Conservation (phyloP, 2,888 invertebrate genomes). For the Caenorhabditis sp. region DNA sequence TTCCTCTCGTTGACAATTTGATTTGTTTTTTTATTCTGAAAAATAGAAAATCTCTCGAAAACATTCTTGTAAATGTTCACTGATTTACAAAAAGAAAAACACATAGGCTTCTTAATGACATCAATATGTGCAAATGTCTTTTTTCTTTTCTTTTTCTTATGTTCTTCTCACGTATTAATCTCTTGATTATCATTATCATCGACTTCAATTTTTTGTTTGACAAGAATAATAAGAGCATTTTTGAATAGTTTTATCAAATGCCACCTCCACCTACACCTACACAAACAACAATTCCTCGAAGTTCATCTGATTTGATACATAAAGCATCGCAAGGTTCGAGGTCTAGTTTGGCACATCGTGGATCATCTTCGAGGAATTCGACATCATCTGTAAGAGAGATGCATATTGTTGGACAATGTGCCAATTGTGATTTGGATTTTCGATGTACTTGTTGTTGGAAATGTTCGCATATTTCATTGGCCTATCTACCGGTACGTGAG, state of each 20-base stretch:
- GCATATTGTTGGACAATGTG: conserved; percentile 55
- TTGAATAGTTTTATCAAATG: not conserved
- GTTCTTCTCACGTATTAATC: not conserved
- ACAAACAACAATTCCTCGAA: conserved; percentile 30
- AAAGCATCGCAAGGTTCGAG: conserved; percentile 27
- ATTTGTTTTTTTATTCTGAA: too few relatives aligned
- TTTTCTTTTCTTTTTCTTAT: conserved; percentile 3
- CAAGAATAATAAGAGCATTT: too few relatives aligned
- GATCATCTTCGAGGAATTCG: conserved; percentile 34
- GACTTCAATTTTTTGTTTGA: not conserved
- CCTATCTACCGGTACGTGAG: conserved; percentile 54
- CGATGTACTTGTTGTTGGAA: conserved; percentile 55
- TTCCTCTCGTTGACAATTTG: too few relatives aligned
- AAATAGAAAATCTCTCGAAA: too few relatives aligned
- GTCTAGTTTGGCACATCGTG: conserved; percentile 34
- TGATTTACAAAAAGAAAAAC: not conserved
- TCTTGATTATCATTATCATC: not conserved
- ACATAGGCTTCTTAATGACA: too few relatives aligned
- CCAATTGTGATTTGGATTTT: conserved; percentile 52
- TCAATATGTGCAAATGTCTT: not conserved
- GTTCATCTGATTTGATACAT: conserved; percentile 38
- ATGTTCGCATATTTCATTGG: conserved; percentile 53
- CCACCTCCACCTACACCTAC: not conserved
- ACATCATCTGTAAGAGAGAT: conserved; percentile 43
- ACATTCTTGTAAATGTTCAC: too few relatives aligned